A percentile compares a stretch with the other conserved stretches of the same genome.
Evolutionary conservation across 2,888 invertebrate species (phyloP).

Genomic region (Patella caerulea): DNA sequence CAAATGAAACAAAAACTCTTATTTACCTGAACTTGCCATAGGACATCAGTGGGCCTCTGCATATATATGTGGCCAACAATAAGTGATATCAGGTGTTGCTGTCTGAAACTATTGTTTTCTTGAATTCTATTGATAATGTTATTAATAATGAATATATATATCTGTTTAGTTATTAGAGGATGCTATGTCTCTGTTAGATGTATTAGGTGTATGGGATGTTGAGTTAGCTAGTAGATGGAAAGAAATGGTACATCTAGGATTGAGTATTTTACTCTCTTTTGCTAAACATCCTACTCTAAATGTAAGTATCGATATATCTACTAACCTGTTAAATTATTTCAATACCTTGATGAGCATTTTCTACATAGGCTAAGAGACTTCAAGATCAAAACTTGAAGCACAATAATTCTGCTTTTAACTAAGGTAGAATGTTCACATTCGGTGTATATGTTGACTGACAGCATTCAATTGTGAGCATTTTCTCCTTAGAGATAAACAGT

Average conservation of each 20-base stretch:
- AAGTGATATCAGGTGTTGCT: neutral
- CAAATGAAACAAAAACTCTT: no score
- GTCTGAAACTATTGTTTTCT: neutral
- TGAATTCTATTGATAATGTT: neutral
- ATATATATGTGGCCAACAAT: no score
- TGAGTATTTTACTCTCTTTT: constrained; percentile 68
- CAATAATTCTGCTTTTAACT: no score
- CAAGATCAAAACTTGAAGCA: no score
- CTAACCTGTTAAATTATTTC: neutral
- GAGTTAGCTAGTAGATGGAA: constrained; percentile 75
- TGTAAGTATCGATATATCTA: constrained; percentile 47
- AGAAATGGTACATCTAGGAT: constrained; percentile 76
- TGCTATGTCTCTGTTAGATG: constrained; percentile 75
- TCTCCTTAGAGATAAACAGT: no score
- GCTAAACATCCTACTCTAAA: constrained; percentile 63
- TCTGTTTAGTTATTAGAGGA: constrained; percentile 75
- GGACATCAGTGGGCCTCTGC: no score
- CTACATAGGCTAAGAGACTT: neutral
- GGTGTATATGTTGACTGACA: no score
- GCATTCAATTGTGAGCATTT: no score
- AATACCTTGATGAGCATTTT: neutral
- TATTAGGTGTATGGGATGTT: constrained; percentile 76
- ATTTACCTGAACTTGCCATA: no score
- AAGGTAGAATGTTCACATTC: no score
- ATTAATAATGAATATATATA: neutral